Evolutionary conservation across 2,888 invertebrate genomes (phyloP), one percentile per base, ranked within the genome.

Genomic region (Rambutsinella grinnellia): DNA sequence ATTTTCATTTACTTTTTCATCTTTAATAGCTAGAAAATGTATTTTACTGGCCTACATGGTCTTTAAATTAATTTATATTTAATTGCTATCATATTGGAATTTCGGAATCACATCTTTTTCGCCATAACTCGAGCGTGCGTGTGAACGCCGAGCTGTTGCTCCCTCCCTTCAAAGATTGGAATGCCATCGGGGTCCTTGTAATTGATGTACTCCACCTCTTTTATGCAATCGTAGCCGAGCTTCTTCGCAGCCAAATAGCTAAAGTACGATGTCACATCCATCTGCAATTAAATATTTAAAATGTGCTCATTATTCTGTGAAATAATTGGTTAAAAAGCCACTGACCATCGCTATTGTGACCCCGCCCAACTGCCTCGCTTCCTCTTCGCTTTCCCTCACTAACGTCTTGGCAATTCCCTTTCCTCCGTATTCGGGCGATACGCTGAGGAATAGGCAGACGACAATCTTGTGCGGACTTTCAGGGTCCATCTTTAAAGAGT

Each of bases 301-400:
- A 5, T 8, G 21, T 13, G 36, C 36, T 36, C 36, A 36, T 5
- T 36, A 8, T 8, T 5, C 5, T 36, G 36, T 36, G 21, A 6
- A 17, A 19, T 10, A 51, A 15, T 17, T 51, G n/a, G 51, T 6
- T n/a, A 58, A 2, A 46, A 3, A 6, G 10, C 2, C 15, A 24
- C 49, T 60, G 28, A 76, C 76, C 71, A 66, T 70, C 36, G 76
- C 54, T 23, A 76, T 71, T 19, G 76, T 76, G 1, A 76, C 71
- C 8, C 76, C 76, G 15, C 47, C 47, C 13, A 71, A 23, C 17
- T 65, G 26, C 21, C 27, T 76, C 15, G 61, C 76, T 47, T 70
- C 61, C 21, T 56, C 51, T 51, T 71, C 76, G 53, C 76, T 71
- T 57, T 66, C 71, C 13, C 60, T 27, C 0, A 76, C 26, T 46